Evolutionary conservation across 2,888 invertebrate species (phyloP), one percentile per base, ranked within the genome.

Genomic region (Leptinotarsa juncta): DNA sequence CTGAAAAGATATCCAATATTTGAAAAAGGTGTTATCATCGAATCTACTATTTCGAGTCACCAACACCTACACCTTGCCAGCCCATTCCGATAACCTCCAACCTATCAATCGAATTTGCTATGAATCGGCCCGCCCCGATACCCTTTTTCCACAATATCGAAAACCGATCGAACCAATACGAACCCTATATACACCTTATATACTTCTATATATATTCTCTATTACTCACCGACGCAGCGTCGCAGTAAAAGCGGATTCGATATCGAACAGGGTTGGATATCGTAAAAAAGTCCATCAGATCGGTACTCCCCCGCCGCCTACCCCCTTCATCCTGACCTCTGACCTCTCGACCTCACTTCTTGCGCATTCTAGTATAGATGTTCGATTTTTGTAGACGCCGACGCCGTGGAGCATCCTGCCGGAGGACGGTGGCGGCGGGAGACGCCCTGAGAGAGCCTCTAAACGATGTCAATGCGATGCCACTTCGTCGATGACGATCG

Each of bases 381-480:
- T 87, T 88, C 88, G 88, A 88, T 88, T 87, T 87, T 87, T 87
- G 86, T 83, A 84, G 85, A 86, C 86, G 86, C 83, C 81, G 84
- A 83, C 83, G 84, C 85, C 84, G 86, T 85, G 83, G 79, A 75
- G 79, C 75, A 67, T 73, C 78, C 65, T 68, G 71, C 51, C 48
- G 69, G 76, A 71, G 76, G 74, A 72, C 77, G 65, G 66, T 42
- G 76, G 69, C 74, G 70, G 77, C 78, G 75, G 75, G 76, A 76
- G 76, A 77, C 77, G 77, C 75, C 78, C 78, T 76, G 78, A 75
- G 78, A 77, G 77, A 73, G 73, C 68, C 77, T 72, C 73, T 70
- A 69, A 69, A 74, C 72, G 74, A 73, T 66, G 76, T 65, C 77
- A 69, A 71, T 77, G 79, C 74, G 76, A 74, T 72, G 66, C 51